Conservation (phyloP, 2,797 vertebrate genomes). For the Phoebastria nigripes region DNA sequence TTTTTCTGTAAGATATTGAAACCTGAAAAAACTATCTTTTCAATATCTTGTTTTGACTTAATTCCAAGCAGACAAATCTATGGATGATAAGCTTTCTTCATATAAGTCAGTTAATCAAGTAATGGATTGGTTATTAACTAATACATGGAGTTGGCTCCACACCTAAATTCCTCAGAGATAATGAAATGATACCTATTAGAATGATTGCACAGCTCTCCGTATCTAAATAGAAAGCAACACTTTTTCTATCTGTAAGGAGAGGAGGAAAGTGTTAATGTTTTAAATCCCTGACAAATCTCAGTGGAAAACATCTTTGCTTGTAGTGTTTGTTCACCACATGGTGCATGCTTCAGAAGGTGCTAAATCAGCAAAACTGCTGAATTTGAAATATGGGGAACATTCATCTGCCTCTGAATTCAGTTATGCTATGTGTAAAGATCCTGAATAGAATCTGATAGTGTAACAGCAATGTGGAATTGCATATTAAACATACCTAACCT, state of each 20-base stretch:
- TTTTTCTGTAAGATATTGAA: conserved; percentile 18
- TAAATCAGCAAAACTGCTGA: conserved; percentile 54
- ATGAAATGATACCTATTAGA: conserved; percentile 30
- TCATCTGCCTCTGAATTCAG: conserved; percentile 33
- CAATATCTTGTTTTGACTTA: conserved; percentile 14
- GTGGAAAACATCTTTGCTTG: conserved; percentile 36
- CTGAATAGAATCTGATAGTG: conserved; percentile 8
- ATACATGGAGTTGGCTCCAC: neutral
- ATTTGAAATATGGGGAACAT: conserved; percentile 39
- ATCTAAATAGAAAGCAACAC: neutral
- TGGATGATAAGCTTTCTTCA: conserved; percentile 34
- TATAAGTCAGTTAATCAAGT: conserved; percentile 38
- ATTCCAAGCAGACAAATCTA: conserved; percentile 33
- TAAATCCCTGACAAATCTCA: conserved; percentile 15
- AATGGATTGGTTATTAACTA: conserved; percentile 53
- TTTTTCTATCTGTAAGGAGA: neutral
- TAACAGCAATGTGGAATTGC: conserved; percentile 31
- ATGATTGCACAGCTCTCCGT: neutral
- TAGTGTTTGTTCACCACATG: conserved; percentile 46
- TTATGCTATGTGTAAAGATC: neutral
- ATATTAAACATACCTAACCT: conserved; percentile 61
- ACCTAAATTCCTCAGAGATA: conserved; percentile 14
- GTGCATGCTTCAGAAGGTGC: conserved; percentile 24
- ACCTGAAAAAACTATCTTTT: neutral
- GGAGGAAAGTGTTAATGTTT: conserved; percentile 43